Conservation (phyloP, 2,113 vertebrate genomes). For the Danionella cerebrum region DNA sequence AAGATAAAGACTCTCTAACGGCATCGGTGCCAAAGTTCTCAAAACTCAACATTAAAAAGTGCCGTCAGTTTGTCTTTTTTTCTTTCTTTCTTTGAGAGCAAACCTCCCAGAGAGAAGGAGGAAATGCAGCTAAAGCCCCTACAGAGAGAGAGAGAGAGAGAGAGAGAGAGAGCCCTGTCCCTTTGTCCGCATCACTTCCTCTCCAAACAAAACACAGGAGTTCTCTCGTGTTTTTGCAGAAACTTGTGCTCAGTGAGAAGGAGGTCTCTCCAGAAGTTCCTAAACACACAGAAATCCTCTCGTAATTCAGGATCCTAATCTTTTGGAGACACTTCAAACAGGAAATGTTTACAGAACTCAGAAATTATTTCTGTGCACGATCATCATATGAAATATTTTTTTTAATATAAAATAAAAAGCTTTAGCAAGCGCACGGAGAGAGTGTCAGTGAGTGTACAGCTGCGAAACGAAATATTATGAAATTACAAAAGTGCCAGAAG, state of each 20-base stretch:
- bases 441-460: too few relatives aligned
- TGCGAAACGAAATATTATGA: too few relatives aligned
- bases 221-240: background rate
- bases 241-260: background rate
- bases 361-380: too few relatives aligned
- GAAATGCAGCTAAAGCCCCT: background rate
- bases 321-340: background rate
- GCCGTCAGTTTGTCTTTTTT: background rate
- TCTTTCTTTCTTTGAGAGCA: background rate
- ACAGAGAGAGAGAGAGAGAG: background rate
- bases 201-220: slow-evolving; percentile 2
- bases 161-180: background rate
- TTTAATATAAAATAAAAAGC: too few relatives aligned
- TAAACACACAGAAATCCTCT: background rate
- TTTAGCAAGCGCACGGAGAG: too few relatives aligned
- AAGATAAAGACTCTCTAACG: too few relatives aligned
- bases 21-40: background rate
- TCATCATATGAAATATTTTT: too few relatives aligned
- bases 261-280: background rate
- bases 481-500: too few relatives aligned
- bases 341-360: too few relatives aligned
- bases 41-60: background rate
- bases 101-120: background rate
- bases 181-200: slow-evolving; percentile 7
- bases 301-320: background rate